phyloP scores from a whole-genome alignment of 2,797 vertebrate genomes.

The Centroberyx gerrardi region DNA sequence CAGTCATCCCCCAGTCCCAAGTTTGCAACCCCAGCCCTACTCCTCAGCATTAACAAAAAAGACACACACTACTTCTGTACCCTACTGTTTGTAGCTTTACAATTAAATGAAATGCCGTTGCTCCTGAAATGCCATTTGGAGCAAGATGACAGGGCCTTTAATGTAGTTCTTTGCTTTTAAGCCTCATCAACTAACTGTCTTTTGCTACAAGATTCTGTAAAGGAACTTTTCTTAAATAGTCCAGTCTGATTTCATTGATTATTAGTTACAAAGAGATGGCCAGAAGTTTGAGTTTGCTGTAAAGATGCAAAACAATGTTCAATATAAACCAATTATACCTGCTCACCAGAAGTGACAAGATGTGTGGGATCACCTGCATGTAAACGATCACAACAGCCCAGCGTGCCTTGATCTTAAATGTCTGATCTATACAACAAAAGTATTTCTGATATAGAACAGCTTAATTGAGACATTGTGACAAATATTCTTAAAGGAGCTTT shows the following conservation, averaged over 20 bases:
- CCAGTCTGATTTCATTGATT: slow-evolving; percentile 15
- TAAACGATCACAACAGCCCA: slow-evolving; percentile 29
- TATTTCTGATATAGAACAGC: background rate
- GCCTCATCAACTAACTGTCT: background rate
- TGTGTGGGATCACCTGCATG: background rate
- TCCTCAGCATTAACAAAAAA: slow-evolving; percentile 34
- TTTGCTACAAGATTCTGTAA: background rate
- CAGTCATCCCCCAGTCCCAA: slow-evolving; percentile 70
- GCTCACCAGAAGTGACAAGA: background rate
- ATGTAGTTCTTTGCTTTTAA: background rate
- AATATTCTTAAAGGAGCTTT: background rate
- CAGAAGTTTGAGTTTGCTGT: slow-evolving; percentile 8
- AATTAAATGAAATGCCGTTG: background rate
- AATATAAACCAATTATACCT: background rate
- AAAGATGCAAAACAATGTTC: background rate
- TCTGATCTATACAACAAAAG: background rate
- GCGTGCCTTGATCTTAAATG: background rate
- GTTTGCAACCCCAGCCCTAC: slow-evolving; percentile 62
- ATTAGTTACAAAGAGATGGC: background rate
- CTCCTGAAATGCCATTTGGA: background rate
- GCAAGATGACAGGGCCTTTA: background rate
- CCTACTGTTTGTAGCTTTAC: background rate
- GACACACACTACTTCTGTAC: background rate
- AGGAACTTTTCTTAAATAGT: background rate
- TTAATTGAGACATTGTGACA: background rate